Evolutionary conservation across 2,113 vertebrate species (phyloP), one percentile per base, ranked within the genome.

Genomic region (Mionectes macconnelli): DNA sequence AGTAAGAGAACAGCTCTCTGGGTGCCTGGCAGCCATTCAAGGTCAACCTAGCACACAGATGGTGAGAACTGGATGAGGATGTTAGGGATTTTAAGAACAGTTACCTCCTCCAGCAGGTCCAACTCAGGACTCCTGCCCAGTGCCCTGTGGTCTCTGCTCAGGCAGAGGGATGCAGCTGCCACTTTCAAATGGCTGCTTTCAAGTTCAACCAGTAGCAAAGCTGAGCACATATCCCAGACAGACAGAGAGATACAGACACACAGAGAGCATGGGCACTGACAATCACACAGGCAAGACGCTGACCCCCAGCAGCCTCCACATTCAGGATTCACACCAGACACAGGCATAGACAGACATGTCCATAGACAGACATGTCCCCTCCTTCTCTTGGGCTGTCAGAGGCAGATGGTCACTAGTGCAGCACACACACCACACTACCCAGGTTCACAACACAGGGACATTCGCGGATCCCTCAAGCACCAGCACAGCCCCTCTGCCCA

Each of bases 401-500:
- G 16, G 22, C 33, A 64, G 45, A 52, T 28, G n/a, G 19, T 86
- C 39, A 30, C 13, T 19, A 19, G 10, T 27, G 24, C 39, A 64
- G 18, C 28, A 4, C n/a, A 35, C 16, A 45, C 8, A 25, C 22
- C 23, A 11, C 14, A 1, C 7, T 37, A 2, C 24, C 39, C 1
- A 2, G 9, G 4, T 27, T 69, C 35, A 72, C 24, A 53, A 31
- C 24, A 28, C 8, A 47, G 0, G 1, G 5, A 42, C 10, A 20
- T 9, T 60, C 9, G 1, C 3, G 3, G 10, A 23, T 70, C 6
- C 9, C 28, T n/a, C 2, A 2, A 66, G 24, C 4, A 25, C 7
- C 2, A 4, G 15, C 30, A 33, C 0, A 0, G 8, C 0, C 10
- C 7, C 14, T 2, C n/a, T 63, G 31, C 18, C 31, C 4, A 6